These are phyloP conservation scores for Eolophus roseicapilla DNA, from an alignment of 2,113 vertebrate genomes.

Conservation along the genomic window DNA sequence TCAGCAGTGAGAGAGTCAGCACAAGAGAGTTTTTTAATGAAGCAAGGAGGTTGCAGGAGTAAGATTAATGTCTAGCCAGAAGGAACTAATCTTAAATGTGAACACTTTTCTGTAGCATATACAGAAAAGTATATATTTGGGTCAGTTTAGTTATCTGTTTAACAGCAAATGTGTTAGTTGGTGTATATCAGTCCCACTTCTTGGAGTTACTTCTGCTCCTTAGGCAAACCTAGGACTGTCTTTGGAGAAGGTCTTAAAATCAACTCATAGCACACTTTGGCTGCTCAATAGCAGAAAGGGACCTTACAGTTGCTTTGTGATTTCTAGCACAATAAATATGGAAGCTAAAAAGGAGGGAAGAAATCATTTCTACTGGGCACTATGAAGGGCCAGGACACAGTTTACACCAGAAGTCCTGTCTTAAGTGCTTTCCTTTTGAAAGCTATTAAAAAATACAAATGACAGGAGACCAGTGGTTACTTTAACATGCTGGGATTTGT, in stretches of 20 bases:
- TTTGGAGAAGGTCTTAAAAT: neutral
- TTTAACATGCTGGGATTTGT: neutral
- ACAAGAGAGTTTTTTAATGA: neutral
- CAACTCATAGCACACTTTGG: neutral
- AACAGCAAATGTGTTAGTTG: neutral
- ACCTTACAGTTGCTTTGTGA: neutral
- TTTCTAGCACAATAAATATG: neutral
- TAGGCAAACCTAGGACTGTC: neutral
- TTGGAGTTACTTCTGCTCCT: neutral
- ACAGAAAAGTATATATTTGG: neutral
- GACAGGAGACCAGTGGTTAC: neutral
- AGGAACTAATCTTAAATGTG: neutral
- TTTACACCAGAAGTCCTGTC: neutral
- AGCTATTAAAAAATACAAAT: neutral
- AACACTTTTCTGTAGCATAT: neutral
- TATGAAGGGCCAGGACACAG: neutral
- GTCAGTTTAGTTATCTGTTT: neutral
- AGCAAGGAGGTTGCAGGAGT: neutral
- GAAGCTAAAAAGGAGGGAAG: neutral
- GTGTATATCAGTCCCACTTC: neutral
- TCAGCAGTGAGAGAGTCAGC: neutral
- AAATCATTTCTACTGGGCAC: neutral
- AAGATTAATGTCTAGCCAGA: neutral
- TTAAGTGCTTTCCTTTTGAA: neutral
- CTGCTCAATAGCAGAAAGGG: neutral